Conservation (phyloP, 2,888 invertebrate genomes). For the Platynereis dumerilii region DNA sequence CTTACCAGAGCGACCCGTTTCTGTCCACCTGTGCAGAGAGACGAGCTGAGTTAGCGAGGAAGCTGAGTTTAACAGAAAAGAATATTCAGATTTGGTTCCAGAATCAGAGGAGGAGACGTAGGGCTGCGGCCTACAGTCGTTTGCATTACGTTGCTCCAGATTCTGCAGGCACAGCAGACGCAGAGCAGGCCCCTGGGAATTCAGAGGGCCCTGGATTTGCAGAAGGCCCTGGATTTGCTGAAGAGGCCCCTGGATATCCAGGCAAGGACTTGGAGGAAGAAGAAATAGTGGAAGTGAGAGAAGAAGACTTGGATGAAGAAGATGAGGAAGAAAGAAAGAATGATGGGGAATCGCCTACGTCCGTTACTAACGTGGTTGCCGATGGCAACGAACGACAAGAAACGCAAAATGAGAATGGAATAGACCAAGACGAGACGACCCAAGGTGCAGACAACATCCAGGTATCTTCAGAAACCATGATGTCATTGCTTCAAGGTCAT, state of each 20-base stretch:
- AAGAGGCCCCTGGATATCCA: no score
- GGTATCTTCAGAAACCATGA: no score
- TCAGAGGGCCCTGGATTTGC: conserved; percentile 4
- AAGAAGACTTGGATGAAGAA: conserved; percentile 9
- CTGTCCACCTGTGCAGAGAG: conserved; percentile 20
- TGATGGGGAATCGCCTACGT: no score
- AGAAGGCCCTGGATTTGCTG: not conserved
- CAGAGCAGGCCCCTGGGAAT: no score
- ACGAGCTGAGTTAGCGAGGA: conserved; percentile 18
- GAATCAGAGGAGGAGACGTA: conserved; percentile 19
- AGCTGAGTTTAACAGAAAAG: conserved; percentile 19
- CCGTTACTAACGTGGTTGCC: no score
- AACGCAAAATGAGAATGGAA: no score
- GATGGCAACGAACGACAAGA: no score
- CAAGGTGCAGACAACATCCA: no score
- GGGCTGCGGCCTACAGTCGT: conserved; percentile 23
- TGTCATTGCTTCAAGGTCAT: no score
- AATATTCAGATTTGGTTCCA: conserved; percentile 26
- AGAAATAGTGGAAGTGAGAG: not conserved
- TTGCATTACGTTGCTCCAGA: conserved; percentile 15
- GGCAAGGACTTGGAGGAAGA: not conserved
- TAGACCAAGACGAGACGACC: no score
- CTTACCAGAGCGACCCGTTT: conserved; percentile 22
- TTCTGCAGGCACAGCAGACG: not conserved
- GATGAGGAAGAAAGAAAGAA: conserved; percentile 8